Evolutionary conservation across 2,113 vertebrate species (phyloP).

Genomic region (Eclectus roratus): DNA sequence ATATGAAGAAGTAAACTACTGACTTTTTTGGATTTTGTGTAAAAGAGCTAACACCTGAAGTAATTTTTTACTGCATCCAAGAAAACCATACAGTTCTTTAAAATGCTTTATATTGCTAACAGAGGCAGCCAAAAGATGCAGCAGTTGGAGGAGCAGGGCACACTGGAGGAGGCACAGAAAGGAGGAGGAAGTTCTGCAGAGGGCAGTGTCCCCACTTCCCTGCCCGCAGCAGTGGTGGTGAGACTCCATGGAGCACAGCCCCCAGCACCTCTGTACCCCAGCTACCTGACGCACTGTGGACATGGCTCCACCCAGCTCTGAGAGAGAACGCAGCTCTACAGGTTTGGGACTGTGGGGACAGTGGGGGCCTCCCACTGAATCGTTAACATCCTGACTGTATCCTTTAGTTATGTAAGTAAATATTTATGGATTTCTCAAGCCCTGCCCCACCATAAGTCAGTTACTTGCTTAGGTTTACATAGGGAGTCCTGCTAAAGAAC

Average conservation of each 20-base stretch:
- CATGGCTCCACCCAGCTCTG: background rate
- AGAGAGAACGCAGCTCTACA: background rate
- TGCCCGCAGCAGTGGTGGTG: background rate
- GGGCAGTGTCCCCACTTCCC: background rate
- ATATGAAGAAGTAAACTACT: background rate
- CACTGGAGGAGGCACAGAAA: background rate
- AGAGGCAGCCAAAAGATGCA: background rate
- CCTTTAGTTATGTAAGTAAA: slow-evolving; percentile 4
- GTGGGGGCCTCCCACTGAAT: background rate
- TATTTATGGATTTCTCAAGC: slow-evolving; percentile 22
- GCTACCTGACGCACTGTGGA: rapidly evolving
- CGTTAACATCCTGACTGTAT: background rate
- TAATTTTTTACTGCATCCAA: background rate
- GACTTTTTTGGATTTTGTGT: background rate
- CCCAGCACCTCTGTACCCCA: background rate
- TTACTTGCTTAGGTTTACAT: background rate
- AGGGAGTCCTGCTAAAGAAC: background rate
- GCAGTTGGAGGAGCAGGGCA: background rate
- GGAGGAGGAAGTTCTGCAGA: background rate
- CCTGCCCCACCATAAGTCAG: background rate
- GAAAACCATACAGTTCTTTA: background rate
- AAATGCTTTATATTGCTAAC: background rate
- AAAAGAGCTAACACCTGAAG: background rate
- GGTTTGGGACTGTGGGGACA: background rate
- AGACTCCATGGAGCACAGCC: background rate